Evolutionary conservation across 2,797 vertebrate species (phyloP).

Genomic region (Prionace glauca): DNA sequence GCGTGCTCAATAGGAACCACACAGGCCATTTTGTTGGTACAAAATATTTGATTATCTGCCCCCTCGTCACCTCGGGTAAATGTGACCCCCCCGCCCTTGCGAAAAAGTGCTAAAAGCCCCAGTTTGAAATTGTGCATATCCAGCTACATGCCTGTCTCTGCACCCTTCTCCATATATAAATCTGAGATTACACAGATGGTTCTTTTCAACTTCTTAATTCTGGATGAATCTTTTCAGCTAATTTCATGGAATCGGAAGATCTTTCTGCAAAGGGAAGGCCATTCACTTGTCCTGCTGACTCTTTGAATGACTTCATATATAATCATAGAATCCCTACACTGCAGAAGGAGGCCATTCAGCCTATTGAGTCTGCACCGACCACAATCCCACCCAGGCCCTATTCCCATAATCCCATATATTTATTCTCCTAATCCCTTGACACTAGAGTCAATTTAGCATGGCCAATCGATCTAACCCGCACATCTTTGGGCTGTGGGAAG

Average conservation of each 20-base stretch:
- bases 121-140: not conserved
- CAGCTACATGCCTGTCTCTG: not conserved
- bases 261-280: not conserved
- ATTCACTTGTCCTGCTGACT: too few relatives aligned
- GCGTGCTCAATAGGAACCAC: not conserved
- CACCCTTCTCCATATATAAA: not conserved
- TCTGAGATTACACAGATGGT: not conserved
- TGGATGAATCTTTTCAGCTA: not conserved
- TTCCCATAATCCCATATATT: too few relatives aligned
- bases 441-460: too few relatives aligned
- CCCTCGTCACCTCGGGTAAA: not conserved
- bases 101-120: not conserved
- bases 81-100: not conserved
- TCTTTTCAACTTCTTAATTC: not conserved
- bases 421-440: too few relatives aligned
- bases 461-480: too few relatives aligned
- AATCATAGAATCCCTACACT: too few relatives aligned
- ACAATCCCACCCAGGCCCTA: too few relatives aligned
- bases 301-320: not conserved
- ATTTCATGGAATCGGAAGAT: not conserved
- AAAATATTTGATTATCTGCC: not conserved
- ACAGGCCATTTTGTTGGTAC: not conserved
- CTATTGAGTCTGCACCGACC: too few relatives aligned
- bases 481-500: too few relatives aligned
- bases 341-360: too few relatives aligned